A percentile compares a stretch with the other conserved stretches of the same genome.
phyloP scores from a whole-genome alignment of 2,888 invertebrate genomes.

The Pediacus dermestoides region DNA sequence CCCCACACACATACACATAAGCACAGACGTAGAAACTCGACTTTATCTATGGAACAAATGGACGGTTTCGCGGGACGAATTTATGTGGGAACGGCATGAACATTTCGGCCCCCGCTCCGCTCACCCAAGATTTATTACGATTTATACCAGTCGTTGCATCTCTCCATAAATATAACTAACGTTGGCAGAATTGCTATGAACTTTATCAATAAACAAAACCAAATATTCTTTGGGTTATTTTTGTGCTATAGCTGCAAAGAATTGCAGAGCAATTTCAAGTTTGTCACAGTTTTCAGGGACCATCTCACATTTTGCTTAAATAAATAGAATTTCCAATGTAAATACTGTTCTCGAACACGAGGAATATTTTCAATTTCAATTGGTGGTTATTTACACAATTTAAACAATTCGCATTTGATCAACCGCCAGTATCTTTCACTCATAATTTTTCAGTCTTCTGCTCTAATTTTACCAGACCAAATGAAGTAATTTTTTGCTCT shows the following conservation, averaged over 20 bases:
- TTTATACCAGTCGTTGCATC: background rate
- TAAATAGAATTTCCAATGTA: conserved; percentile 4
- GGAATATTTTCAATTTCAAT: conserved; percentile 4
- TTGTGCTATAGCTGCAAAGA: background rate
- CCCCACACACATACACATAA: conserved; percentile 1
- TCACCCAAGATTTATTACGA: background rate
- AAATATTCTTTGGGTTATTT: background rate
- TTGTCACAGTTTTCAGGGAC: background rate
- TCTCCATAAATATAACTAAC: conserved; percentile 5
- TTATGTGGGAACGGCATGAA: conserved; percentile 34
- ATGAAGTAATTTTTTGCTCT: no score
- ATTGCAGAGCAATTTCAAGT: conserved; percentile 4
- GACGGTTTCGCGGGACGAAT: conserved; percentile 30
- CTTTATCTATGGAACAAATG: conserved; percentile 28
- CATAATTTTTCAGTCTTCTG: no score
- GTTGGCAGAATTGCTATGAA: background rate
- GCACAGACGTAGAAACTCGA: conserved; percentile 19
- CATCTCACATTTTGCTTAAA: conserved; percentile 5
- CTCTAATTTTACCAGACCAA: no score
- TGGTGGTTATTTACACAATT: conserved; percentile 3
- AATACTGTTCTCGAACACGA: conserved; percentile 1
- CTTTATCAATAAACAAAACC: conserved; percentile 3
- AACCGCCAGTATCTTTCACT: no score
- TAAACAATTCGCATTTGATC: no score
- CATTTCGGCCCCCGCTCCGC: conserved; percentile 9